These are phyloP conservation scores for Spondyliosoma cantharus DNA, from an alignment of 2,797 vertebrate genomes.

Conservation along the genomic window DNA sequence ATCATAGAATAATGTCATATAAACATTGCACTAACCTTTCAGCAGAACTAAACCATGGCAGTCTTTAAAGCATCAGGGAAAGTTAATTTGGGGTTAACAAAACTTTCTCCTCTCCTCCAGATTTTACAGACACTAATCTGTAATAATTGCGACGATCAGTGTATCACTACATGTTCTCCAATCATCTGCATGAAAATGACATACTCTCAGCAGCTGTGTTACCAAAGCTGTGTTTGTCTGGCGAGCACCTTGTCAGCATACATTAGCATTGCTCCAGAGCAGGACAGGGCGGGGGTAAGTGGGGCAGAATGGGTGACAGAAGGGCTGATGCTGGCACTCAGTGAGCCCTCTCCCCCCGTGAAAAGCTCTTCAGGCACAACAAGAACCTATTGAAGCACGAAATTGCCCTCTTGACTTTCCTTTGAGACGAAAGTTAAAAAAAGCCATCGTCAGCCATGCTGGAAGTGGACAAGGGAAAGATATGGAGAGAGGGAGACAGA, in stretches of 20 bases:
- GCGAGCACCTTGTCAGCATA: conserved; percentile 53
- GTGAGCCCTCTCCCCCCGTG: conserved; percentile 42
- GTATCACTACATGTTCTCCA: conserved; percentile 6
- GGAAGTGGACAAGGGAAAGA: conserved; percentile 50
- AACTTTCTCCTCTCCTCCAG: not conserved
- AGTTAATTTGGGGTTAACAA: too few species aligned
- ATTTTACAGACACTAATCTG: conserved; percentile 1
- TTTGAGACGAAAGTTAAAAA: conserved; percentile 67
- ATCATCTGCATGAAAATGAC: conserved; percentile 23
- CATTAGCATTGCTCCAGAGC: conserved; percentile 47
- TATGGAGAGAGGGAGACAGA: conserved; percentile 31
- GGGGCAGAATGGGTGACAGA: conserved; percentile 63
- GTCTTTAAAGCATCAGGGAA: too few species aligned
- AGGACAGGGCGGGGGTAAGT: conserved; percentile 40
- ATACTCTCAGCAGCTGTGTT: conserved; percentile 26
- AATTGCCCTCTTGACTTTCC: conserved; percentile 81
- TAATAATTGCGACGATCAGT: not conserved
- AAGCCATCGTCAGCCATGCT: conserved; percentile 56
- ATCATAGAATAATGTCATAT: too few species aligned
- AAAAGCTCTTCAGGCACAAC: conserved; percentile 75
- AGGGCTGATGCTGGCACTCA: conserved; percentile 62
- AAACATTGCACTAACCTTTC: too few species aligned
- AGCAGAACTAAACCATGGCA: too few species aligned
- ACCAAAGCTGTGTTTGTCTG: conserved; percentile 34
- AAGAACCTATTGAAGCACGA: conserved; percentile 77